A percentile compares a stretch with the other conserved stretches of the same genome.
Conservation (phyloP, 1,140 invertebrate genomes). For the Heliconius himera region DNA sequence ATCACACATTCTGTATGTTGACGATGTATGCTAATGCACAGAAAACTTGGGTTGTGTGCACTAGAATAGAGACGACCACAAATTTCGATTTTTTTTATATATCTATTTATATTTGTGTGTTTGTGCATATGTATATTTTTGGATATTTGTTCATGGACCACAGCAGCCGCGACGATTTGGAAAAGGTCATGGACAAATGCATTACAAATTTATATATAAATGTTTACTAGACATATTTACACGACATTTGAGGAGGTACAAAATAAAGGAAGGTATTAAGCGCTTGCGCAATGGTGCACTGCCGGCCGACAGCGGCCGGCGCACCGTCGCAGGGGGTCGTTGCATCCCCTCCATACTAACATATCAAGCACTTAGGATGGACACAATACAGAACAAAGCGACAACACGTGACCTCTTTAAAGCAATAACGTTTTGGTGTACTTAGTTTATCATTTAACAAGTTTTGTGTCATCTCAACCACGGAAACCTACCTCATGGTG, state of each 20-base stretch:
- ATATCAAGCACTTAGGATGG: background rate
- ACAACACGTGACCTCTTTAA: constrained; percentile 36
- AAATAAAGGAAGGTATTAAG: background rate
- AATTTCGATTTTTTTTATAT: constrained; percentile 31
- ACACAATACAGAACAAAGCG: constrained; percentile 11
- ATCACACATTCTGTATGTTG: background rate
- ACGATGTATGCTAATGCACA: background rate
- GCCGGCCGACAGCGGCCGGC: background rate
- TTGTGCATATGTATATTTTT: constrained; percentile 25
- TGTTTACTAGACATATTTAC: constrained; percentile 1
- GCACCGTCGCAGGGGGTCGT: background rate
- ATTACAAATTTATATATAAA: constrained; percentile 9
- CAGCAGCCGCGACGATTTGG: constrained; percentile 24
- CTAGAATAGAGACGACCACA: constrained; percentile 11
- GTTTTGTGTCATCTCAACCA: constrained; percentile 34
- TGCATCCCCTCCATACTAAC: background rate
- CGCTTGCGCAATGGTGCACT: background rate
- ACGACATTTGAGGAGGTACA: background rate
- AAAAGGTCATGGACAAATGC: constrained; percentile 23
- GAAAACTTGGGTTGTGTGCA: background rate
- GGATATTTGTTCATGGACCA: constrained; percentile 33
- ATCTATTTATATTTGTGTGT: constrained; percentile 33
- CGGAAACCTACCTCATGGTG: constrained; percentile 43
- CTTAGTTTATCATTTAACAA: constrained; percentile 24
- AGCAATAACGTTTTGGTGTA: constrained; percentile 36